Conservation (phyloP, 35 echinoderm and acorn worm genomes). For the Hemicentrotus pulcherrimus region DNA sequence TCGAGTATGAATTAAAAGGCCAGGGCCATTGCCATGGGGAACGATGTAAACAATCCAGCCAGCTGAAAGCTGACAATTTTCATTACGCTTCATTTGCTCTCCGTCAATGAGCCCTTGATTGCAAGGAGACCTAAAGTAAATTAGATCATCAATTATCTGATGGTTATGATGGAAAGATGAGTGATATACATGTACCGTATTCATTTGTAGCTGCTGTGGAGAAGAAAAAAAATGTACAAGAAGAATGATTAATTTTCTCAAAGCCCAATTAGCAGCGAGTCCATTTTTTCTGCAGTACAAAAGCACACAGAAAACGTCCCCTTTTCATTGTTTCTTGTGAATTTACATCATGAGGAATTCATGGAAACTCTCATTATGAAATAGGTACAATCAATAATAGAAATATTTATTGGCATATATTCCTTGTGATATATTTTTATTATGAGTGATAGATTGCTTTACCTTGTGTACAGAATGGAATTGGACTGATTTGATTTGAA, state of each 20-base stretch:
- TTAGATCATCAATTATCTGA: neutral
- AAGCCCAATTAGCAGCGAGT: neutral
- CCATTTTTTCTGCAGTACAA: neutral
- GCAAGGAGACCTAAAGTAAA: neutral
- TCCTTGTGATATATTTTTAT: no score
- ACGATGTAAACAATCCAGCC: neutral
- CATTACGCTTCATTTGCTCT: neutral
- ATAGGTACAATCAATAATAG: neutral
- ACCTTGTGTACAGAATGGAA: no score
- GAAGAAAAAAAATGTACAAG: neutral
- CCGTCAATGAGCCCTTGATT: neutral
- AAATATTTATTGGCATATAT: neutral
- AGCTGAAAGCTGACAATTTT: neutral
- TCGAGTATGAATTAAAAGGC: neutral
- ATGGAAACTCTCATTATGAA: neutral
- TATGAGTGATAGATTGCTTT: no score
- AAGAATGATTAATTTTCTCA: neutral
- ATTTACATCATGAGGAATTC: neutral
- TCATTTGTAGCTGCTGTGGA: neutral
- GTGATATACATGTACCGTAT: neutral
- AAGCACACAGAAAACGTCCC: neutral
- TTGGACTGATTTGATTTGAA: no score
- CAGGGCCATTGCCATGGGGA: neutral
- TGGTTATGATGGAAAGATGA: neutral
- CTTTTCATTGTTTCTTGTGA: neutral